phyloP scores from a whole-genome alignment of 2,113 vertebrate genomes.

The Rafetus swinhoei region DNA sequence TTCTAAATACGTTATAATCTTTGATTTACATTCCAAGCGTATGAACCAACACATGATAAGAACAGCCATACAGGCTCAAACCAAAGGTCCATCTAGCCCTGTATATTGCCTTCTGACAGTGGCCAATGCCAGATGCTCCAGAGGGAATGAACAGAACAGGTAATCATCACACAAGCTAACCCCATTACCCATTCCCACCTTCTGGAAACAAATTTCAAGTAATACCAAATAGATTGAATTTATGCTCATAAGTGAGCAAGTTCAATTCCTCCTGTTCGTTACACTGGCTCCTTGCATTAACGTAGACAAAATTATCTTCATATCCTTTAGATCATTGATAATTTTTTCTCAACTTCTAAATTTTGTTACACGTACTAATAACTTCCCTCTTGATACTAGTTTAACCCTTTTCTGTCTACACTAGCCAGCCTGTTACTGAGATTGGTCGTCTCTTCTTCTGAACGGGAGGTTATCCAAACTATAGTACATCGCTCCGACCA shows the following conservation, averaged over 20 bases:
- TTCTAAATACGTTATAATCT: background rate
- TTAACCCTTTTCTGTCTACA: no score
- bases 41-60: no score
- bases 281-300: background rate
- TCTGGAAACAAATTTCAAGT: background rate
- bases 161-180: no score
- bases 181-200: no score
- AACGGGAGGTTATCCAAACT: no score
- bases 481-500: no score
- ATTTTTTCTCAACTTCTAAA: background rate
- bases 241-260: background rate
- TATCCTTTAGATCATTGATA: background rate
- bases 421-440: background rate
- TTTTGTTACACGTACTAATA: background rate
- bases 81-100: no score
- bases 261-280: background rate
- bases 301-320: background rate
- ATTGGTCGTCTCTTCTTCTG: background rate
- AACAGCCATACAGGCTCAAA: no score
- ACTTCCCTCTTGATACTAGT: background rate
- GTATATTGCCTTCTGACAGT: no score
- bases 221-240: background rate
- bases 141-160: no score
- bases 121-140: no score
- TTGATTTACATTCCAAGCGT: background rate